Conservation (phyloP, 2,888 invertebrate species). For the Belgica antarctica region DNA sequence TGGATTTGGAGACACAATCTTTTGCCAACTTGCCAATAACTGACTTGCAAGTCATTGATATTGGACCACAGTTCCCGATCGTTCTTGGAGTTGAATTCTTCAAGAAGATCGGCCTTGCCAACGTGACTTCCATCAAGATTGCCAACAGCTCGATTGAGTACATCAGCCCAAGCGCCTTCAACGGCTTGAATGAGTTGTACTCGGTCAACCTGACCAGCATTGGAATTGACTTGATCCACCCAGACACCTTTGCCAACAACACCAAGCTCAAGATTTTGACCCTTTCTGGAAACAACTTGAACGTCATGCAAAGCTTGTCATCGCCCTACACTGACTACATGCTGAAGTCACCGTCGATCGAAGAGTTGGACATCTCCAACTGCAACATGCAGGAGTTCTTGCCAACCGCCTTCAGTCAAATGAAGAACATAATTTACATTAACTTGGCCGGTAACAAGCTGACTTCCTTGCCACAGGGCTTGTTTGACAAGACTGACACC, state of each 20-base stretch:
- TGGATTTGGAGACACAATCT: conserved; percentile 65
- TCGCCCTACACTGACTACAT: conserved; percentile 46
- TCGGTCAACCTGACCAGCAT: conserved; percentile 69
- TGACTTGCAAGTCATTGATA: conserved; percentile 65
- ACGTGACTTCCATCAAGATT: conserved; percentile 67
- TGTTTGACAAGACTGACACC: conserved; percentile 63
- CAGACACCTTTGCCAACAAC: conserved; percentile 68
- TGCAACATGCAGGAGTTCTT: conserved; percentile 67
- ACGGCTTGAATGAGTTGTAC: conserved; percentile 64
- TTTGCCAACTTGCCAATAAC: conserved; percentile 64
- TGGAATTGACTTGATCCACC: conserved; percentile 64
- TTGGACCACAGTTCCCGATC: conserved; percentile 60
- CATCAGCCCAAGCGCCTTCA: conserved; percentile 68
- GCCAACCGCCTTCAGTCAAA: conserved; percentile 63
- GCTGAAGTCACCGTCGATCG: conserved; percentile 62
- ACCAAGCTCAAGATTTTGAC: conserved; percentile 65
- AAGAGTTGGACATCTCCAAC: conserved; percentile 69
- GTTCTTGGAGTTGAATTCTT: conserved; percentile 63
- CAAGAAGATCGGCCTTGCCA: conserved; percentile 62
- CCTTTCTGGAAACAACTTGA: conserved; percentile 65
- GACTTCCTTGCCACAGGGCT: conserved; percentile 54
- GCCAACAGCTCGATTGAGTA: conserved; percentile 67
- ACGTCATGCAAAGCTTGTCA: conserved; percentile 50
- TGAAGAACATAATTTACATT: conserved; percentile 65
- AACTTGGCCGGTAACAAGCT: conserved; percentile 69